Conservation (phyloP, 2,888 invertebrate species). For the Pyrrhia umbra region DNA sequence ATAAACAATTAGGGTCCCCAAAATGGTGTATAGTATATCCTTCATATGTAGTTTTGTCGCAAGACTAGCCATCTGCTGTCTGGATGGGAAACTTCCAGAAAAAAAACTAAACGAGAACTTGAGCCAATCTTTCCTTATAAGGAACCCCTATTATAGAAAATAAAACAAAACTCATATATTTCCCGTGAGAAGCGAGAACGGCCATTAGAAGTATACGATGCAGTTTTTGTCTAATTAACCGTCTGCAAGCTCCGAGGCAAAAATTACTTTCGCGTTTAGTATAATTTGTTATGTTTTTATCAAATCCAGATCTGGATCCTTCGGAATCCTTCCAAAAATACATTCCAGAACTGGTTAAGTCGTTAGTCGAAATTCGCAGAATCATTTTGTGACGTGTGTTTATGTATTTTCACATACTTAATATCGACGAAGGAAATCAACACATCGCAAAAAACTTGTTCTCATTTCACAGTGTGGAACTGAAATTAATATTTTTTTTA, state of each 20-base stretch:
- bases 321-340: constrained; percentile 22
- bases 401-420: constrained; percentile 15
- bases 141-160: constrained; percentile 11
- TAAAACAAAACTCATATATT: constrained; percentile 34
- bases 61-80: constrained; percentile 1
- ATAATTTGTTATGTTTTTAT: constrained; percentile 36
- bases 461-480: constrained; percentile 16
- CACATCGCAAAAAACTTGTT: constrained; percentile 15
- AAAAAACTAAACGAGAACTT: constrained; percentile 22
- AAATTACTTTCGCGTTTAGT: constrained; percentile 17
- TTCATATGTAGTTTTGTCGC: too few species aligned
- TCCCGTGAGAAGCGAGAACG: constrained; percentile 38
- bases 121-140: constrained; percentile 6
- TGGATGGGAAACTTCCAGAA: constrained; percentile 5
- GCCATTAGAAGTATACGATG: constrained; percentile 29
- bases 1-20: too few species aligned
- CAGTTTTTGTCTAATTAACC: constrained; percentile 32
- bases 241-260: constrained; percentile 14
- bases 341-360: constrained; percentile 33
- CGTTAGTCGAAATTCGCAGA: constrained; percentile 8
- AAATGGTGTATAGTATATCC: too few species aligned
- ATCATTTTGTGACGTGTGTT: constrained; percentile 19
- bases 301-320: constrained; percentile 1
- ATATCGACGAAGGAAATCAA: constrained; percentile 15
- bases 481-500: constrained; percentile 1